Conservation (phyloP, 2,113 vertebrate genomes). For the Mionectes macconnelli region DNA sequence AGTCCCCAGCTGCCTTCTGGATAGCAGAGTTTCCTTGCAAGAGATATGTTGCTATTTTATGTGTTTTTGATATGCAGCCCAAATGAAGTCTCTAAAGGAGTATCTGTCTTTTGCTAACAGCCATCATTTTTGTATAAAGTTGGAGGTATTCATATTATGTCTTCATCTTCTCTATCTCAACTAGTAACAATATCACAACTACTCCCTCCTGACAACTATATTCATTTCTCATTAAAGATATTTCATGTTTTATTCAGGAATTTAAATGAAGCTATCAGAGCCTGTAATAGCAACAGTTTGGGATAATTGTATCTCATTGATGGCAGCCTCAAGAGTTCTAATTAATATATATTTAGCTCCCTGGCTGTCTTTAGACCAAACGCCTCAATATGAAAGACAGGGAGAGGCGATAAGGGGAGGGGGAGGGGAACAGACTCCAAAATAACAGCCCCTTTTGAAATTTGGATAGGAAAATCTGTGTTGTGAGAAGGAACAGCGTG, state of each 20-base stretch:
- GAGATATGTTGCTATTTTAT: slow-evolving; percentile 18
- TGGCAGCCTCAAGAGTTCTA: slow-evolving; percentile 84
- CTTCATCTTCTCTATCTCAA: slow-evolving; percentile 79
- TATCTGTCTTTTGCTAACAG: slow-evolving; percentile 75
- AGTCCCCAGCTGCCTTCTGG: neutral
- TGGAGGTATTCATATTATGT: slow-evolving; percentile 77
- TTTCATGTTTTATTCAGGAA: slow-evolving; percentile 89
- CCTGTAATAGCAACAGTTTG: slow-evolving; percentile 81
- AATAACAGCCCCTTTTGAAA: slow-evolving; percentile 52
- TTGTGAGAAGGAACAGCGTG: slow-evolving; percentile 7
- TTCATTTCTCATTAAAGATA: slow-evolving; percentile 85
- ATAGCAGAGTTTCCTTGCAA: neutral
- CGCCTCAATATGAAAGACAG: slow-evolving; percentile 66
- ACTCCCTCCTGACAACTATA: slow-evolving; percentile 81
- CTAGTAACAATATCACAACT: slow-evolving; percentile 78
- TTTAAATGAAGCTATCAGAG: slow-evolving; percentile 87
- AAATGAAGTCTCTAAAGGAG: slow-evolving; percentile 70
- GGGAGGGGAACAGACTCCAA: slow-evolving; percentile 40
- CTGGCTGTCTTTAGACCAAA: slow-evolving; percentile 78
- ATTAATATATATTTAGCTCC: slow-evolving; percentile 86
- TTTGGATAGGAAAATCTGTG: slow-evolving; percentile 60
- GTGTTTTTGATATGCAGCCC: slow-evolving; percentile 13
- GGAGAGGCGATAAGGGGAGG: slow-evolving; percentile 40
- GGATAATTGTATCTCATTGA: slow-evolving; percentile 83
- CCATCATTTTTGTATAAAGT: slow-evolving; percentile 76